Evolutionary conservation across 2,797 vertebrate species (phyloP).

Genomic region (Diceros bicornis): DNA sequence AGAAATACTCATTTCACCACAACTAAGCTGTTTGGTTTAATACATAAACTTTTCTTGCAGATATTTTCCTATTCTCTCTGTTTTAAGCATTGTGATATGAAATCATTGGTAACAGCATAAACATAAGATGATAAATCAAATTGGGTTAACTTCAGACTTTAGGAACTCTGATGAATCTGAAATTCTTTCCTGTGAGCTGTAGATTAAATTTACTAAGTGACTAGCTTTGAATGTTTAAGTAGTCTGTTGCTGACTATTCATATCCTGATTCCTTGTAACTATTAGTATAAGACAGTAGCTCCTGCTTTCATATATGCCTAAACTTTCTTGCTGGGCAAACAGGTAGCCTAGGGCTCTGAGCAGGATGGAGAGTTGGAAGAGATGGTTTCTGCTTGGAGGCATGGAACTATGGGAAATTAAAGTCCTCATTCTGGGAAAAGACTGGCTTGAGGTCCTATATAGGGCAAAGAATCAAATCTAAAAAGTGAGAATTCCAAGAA

Average conservation of each 20-base stretch:
- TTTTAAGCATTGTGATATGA: background rate
- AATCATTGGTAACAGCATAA: background rate
- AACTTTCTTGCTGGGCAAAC: background rate
- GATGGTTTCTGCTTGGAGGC: background rate
- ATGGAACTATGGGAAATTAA: background rate
- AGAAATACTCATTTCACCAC: background rate
- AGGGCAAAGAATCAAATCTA: background rate
- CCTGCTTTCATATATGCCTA: background rate
- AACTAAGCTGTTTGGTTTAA: background rate
- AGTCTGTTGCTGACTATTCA: background rate
- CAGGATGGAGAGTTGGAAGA: background rate
- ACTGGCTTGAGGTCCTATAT: background rate
- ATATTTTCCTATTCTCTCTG: background rate
- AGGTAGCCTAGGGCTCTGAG: background rate
- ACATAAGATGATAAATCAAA: background rate
- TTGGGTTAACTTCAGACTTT: background rate
- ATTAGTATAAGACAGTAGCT: background rate
- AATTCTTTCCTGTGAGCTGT: background rate
- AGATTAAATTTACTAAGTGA: background rate
- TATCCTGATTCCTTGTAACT: background rate
- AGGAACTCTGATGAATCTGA: background rate
- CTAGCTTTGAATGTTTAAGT: background rate
- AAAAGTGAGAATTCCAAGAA: background rate
- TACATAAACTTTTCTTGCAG: background rate
- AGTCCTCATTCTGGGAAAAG: background rate